Percentiles rank a stretch among this genome's conserved stretches.
Conservation (phyloP, 2,797 vertebrate genomes). For the Fistularia commersonii region DNA sequence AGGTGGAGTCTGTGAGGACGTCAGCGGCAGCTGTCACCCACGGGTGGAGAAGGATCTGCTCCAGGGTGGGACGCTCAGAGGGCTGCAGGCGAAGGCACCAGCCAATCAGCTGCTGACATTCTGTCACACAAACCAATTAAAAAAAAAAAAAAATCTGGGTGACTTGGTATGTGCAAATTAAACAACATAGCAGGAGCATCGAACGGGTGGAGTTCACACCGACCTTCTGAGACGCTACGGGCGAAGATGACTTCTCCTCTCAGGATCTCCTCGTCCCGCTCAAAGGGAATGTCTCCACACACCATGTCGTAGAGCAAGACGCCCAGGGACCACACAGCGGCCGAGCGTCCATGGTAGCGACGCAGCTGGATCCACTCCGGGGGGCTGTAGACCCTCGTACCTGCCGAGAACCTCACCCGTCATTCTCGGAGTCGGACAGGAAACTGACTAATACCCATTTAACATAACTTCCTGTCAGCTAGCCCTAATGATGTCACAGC, state of each 20-base stretch:
- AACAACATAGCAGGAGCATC: not conserved
- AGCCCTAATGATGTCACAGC: not conserved
- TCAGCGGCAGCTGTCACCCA: conserved; percentile 80
- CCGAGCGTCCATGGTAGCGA: conserved; percentile 89
- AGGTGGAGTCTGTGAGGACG: conserved; percentile 70
- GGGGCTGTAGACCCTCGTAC: conserved; percentile 91
- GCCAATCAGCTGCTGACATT: conserved; percentile 91
- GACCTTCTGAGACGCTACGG: conserved; percentile 85
- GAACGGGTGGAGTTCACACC: not conserved
- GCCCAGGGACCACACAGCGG: conserved; percentile 90
- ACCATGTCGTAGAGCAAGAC: conserved; percentile 94
- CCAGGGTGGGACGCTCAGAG: conserved; percentile 88
- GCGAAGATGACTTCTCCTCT: conserved; percentile 83
- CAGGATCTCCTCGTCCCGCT: conserved; percentile 91
- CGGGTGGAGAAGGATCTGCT: conserved; percentile 89
- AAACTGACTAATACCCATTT: not conserved
- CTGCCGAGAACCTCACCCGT: conserved; percentile 47
- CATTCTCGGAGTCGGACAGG: not conserved
- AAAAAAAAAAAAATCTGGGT: not conserved
- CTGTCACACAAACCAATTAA: conserved; percentile 59
- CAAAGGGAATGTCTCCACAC: conserved; percentile 92
- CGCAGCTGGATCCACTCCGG: conserved; percentile 92
- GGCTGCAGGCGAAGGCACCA: conserved; percentile 92
- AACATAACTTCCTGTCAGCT: not conserved
- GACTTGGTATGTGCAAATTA: not conserved